Base-by-base conservation (phyloP, 2,113 vertebrate species). In the Triplophysa tibetana region DNA sequence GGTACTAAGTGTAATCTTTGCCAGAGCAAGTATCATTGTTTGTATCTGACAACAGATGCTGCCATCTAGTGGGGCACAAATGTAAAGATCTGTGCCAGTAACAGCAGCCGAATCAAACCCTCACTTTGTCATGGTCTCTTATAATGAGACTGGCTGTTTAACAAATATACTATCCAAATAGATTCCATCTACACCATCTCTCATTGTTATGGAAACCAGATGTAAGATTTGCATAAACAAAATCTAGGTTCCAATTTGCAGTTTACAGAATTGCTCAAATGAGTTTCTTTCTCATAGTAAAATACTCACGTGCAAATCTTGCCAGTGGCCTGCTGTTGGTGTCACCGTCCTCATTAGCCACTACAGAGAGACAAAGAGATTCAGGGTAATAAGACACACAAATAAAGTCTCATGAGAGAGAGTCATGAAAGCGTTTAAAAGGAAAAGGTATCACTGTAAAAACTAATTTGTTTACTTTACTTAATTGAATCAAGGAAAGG, bases 301-400 rank as follows among this genome's bases (percentile, higher is more conserved):
- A 54, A 66, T 88, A 95, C 96, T 96, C 91, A 98, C 96, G 91
- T 80, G 93, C 89, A 92, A 97, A 96, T 84, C 91, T 93, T 21
- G 95, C 93, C 19, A 94, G 92, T 0, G 94, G 94, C 81, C 88
- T 93, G 73, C 87, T 89, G 77, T 95, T 92, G 88, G 93, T 95
- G 78, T 95, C 95, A 72, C 90, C 92, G 17, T 96, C 91, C 91
- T 98, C 95, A 63, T 98, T 99, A 79, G 97, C 96, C 89, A 97
- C 96, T 98, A 86, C 79, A 85, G 90, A 58, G 61, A 76, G 7
- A 76, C 69, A 82, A 24, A 88, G n/a, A 29, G 45, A 82, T 65
- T 16, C 7, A 19, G 38, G 66, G 8, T 38, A 23, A 64, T 3
- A 1, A 45, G 21, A 77, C 2, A 69, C 70, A 77, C 13, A 81